phyloP scores from a whole-genome alignment of 2,797 vertebrate genomes.

The Perdix hodgsoniae region DNA sequence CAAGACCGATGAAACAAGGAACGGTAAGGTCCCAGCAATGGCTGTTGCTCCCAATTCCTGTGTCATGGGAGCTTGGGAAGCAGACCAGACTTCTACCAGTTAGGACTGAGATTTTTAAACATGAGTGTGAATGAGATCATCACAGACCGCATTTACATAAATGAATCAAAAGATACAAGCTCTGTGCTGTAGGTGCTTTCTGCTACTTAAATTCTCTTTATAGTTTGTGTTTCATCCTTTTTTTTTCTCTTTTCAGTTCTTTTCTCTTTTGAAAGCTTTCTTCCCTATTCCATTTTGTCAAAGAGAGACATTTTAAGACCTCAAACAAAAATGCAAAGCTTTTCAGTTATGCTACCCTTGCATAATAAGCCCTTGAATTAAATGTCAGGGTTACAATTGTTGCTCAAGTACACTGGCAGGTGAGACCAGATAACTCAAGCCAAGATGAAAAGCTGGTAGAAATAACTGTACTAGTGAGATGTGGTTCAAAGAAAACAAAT shows the following conservation, averaged over 20 bases:
- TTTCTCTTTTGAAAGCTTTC: conserved; percentile 1
- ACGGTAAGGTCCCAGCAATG: background rate
- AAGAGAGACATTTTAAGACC: conserved; percentile 27
- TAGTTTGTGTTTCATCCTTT: background rate
- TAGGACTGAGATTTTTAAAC: background rate
- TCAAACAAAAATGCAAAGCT: background rate
- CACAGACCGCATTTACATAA: background rate
- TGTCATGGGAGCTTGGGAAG: background rate
- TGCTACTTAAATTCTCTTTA: background rate
- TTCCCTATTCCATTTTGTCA: background rate
- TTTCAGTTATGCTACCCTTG: background rate
- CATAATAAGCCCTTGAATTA: conserved; percentile 25
- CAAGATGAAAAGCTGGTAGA: background rate
- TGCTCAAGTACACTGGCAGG: background rate
- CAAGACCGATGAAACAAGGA: background rate
- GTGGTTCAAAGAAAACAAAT: background rate
- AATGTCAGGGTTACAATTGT: conserved; percentile 47
- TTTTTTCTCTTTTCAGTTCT: background rate
- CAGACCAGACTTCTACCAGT: background rate
- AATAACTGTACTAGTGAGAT: background rate
- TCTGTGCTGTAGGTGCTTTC: background rate
- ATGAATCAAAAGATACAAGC: background rate
- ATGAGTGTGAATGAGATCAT: background rate
- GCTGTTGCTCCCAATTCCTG: background rate
- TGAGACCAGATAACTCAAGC: background rate